Evolutionary conservation across 2,113 vertebrate genomes (phyloP).

Genomic region (Catharus bicknelli): DNA sequence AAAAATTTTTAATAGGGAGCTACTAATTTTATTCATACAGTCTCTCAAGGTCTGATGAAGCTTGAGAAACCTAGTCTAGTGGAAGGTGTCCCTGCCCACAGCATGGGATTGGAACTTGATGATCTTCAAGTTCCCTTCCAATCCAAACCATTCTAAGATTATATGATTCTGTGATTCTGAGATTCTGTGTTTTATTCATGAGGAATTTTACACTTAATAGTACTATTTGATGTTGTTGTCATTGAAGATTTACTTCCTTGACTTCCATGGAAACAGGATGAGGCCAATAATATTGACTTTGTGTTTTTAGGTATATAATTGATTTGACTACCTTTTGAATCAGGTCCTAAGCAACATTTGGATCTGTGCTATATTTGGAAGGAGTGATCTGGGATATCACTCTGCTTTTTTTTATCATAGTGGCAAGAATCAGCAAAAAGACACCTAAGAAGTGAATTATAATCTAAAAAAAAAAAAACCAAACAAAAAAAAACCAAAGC

Average conservation of each 20-base stretch:
- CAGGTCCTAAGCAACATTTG: neutral
- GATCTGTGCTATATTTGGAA: neutral
- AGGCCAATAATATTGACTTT: neutral
- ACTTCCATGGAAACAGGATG: neutral
- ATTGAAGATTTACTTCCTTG: neutral
- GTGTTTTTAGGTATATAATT: neutral
- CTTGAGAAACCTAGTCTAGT: neutral
- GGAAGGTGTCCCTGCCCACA: neutral
- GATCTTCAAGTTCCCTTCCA: neutral
- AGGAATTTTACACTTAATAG: neutral
- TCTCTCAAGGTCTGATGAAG: neutral
- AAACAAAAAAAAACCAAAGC: neutral
- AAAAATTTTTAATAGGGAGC: neutral
- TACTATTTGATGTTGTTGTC: neutral
- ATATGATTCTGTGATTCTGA: neutral
- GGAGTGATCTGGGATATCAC: neutral
- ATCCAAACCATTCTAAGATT: neutral
- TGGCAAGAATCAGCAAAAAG: neutral
- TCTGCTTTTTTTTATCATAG: neutral
- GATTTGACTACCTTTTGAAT: neutral
- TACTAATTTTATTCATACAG: neutral
- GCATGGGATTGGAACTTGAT: neutral
- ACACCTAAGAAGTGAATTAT: neutral
- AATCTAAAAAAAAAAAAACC: neutral
- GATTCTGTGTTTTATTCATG: neutral